These are phyloP conservation scores for Choloepus hoffmanni DNA, from an alignment of 2,113 vertebrate species.

Conservation along the genomic window DNA sequence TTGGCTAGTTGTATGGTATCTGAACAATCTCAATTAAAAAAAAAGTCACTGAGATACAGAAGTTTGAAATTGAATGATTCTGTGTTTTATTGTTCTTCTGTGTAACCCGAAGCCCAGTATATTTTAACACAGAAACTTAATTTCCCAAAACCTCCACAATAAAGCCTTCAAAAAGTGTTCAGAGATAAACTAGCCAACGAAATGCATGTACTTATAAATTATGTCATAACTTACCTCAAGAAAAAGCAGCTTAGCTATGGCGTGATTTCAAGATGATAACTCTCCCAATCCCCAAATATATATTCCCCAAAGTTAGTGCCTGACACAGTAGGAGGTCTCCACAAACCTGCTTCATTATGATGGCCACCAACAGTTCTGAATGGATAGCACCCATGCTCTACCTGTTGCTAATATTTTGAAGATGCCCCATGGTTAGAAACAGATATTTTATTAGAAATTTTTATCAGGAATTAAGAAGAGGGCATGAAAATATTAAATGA, in stretches of 20 bases:
- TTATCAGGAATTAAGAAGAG: not conserved
- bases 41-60: not conserved
- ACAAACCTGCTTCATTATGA: rapidly evolving
- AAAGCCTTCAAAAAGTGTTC: not conserved
- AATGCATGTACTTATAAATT: not conserved
- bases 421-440: not conserved
- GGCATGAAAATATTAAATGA: not conserved
- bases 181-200: not conserved
- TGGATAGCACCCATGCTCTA: not conserved
- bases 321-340: not conserved
- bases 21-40: no score
- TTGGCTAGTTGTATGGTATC: no score
- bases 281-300: no score
- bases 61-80: not conserved
- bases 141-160: not conserved
- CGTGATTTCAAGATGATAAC: not conserved
- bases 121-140: not conserved
- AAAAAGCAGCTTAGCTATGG: not conserved
- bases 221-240: not conserved
- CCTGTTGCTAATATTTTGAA: not conserved
- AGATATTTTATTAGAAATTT: not conserved
- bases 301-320: not conserved
- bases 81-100: not conserved
- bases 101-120: not conserved
- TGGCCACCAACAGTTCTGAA: rapidly evolving